Evolutionary conservation across 2,888 invertebrate genomes (phyloP), one percentile per base, ranked within the genome.

Genomic region (Zaprionus bogoriensis): DNA sequence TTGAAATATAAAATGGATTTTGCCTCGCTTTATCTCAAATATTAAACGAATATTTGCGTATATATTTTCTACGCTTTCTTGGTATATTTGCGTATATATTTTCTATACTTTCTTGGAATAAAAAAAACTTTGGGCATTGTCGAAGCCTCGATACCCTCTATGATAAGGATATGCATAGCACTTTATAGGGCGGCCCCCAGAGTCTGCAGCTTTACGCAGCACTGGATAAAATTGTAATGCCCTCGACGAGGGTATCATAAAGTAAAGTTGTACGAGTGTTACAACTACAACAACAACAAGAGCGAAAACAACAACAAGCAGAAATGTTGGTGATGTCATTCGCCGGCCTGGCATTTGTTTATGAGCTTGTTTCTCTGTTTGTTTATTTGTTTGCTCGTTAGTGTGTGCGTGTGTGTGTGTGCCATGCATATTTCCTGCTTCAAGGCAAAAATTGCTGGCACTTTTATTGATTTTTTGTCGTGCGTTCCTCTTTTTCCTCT

Each of bases 381-480:
- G 42, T 50, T 28, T 42, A 3, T 65, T 42, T 50, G 55, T 32
- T 50, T 50, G 48, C 38, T 55, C 42, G 9, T 38, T 4, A 20
- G 10, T 12, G 39, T 39, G 20, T 38, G 36, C 14, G 7, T 17
- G 38, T 6, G 19, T 41, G 22, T 41, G 41, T 41, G 41, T 41
- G 41, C n/a, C 47, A 42, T 32, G 69, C 50, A 42, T 61, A 69
- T 53, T 69, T 70, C 69, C 70, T 70, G 67, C 41, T 50, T 32
- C 36, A 61, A 32, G 48, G 46, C 51, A 41, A 61, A 54, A 51
- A 51, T 45, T 38, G 51, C 47, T 66, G 65, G 39, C 69, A 55
- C 55, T 67, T 62, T 67, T 70, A 71, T 71, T 51, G 70, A 70
- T 70, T 70, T 58, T 53, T 22, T 39, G n/a, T n/a, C n/a, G n/a